Evolutionary conservation across 1,140 invertebrate genomes (phyloP).

Genomic region (Lordiphosa mommai): DNA sequence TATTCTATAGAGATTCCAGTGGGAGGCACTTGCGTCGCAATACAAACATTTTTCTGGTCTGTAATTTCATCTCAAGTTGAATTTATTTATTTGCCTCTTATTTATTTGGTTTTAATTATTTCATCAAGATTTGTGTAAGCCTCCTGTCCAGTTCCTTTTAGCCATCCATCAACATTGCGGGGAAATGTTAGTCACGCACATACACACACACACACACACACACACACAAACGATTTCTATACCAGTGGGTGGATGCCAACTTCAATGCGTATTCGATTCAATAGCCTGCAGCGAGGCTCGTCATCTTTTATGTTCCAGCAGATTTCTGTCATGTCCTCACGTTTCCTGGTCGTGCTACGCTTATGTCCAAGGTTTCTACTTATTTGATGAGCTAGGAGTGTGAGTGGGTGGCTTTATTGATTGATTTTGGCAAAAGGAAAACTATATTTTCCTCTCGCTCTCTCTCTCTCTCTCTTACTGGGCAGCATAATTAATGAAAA

Average conservation of each 20-base stretch:
- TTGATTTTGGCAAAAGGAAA: slow-evolving; percentile 20
- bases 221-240: not conserved
- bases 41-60: not conserved
- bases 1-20: too few relatives aligned
- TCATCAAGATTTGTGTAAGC: slow-evolving; percentile 11
- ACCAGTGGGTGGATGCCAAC: slow-evolving; percentile 23
- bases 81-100: not conserved
- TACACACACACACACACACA: slow-evolving; percentile 5
- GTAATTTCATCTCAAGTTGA: not conserved
- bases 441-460: too few relatives aligned
- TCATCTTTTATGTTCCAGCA: slow-evolving; percentile 18
- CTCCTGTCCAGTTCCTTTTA: slow-evolving; percentile 6
- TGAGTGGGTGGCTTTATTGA: slow-evolving; percentile 20
- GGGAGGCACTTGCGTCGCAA: too few relatives aligned
- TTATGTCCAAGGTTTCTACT: slow-evolving; percentile 43
- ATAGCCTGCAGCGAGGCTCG: slow-evolving; percentile 42
- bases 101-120: slow-evolving; percentile 9
- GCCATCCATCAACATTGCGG: not conserved
- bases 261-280: slow-evolving; percentile 62
- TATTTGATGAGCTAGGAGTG: slow-evolving; percentile 2
- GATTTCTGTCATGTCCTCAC: slow-evolving; percentile 69
- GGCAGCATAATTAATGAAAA: not conserved
- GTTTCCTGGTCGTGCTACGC: slow-evolving; percentile 55
- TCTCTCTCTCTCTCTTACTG: not conserved
- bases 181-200: slow-evolving; percentile 7